These are phyloP conservation scores for Psix sp. DNA, from an alignment of 1,140 invertebrate genomes.

Conservation along the genomic window DNA sequence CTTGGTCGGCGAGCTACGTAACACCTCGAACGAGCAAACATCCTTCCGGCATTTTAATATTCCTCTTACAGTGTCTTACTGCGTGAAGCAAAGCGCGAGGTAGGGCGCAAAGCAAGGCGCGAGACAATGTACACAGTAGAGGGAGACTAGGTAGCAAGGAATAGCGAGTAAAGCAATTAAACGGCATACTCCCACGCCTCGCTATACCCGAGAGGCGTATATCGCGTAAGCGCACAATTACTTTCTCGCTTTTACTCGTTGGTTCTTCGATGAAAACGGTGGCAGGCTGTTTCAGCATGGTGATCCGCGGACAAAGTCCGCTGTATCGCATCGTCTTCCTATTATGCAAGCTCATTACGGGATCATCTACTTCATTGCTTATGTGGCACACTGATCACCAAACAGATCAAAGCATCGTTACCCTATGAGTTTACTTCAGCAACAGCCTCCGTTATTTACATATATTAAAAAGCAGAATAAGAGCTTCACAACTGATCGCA, in stretches of 20 bases:
- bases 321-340: constrained; percentile 13
- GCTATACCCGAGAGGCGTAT: constrained; percentile 41
- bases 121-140: constrained; percentile 50
- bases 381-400: constrained; percentile 30
- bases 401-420: background rate
- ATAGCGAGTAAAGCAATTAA: constrained; percentile 63
- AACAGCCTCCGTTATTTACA: too few relatives aligned
- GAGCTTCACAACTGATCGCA: too few relatives aligned
- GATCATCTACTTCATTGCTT: constrained; percentile 44
- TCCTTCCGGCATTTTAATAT: constrained; percentile 66
- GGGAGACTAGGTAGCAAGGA: constrained; percentile 43
- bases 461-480: too few relatives aligned
- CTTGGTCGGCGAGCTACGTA: constrained; percentile 46
- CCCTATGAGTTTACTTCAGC: too few relatives aligned
- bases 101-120: constrained; percentile 22
- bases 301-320: constrained; percentile 30
- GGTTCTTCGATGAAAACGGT: constrained; percentile 38
- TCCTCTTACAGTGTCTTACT: constrained; percentile 40
- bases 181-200: constrained; percentile 55
- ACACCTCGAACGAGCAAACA: constrained; percentile 61
- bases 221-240: constrained; percentile 65
- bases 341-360: constrained; percentile 55
- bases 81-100: constrained; percentile 36
- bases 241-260: constrained; percentile 60
- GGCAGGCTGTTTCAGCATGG: constrained; percentile 17